phyloP scores from a whole-genome alignment of 2,888 invertebrate genomes.

The Stenodera caucasica region DNA sequence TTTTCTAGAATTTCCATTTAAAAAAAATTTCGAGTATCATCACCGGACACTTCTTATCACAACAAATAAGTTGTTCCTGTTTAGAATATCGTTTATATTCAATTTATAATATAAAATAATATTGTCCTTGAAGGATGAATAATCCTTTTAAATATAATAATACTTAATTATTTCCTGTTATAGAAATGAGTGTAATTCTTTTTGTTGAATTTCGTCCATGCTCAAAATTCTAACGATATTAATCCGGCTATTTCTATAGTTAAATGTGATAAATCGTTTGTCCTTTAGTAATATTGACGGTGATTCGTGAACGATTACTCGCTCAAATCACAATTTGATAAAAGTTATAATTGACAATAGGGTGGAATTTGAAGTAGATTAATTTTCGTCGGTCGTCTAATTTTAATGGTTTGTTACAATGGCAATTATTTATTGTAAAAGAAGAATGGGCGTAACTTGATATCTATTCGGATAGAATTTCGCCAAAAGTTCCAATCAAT shows the following conservation, averaged over 20 bases:
- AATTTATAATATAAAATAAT: conserved; percentile 21
- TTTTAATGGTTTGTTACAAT: background rate
- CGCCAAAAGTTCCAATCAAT: no score
- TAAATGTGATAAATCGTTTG: background rate
- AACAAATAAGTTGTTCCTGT: conserved; percentile 25
- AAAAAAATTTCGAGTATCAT: no score
- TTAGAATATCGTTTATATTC: conserved; percentile 24
- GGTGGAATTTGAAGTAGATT: conserved; percentile 7
- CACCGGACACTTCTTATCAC: conserved; percentile 10
- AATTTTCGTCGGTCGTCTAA: background rate
- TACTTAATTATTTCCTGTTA: background rate
- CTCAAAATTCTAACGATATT: no score
- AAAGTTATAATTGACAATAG: conserved; percentile 23
- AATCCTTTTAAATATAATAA: conserved; percentile 23
- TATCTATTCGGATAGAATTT: no score
- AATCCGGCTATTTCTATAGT: no score
- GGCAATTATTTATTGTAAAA: no score
- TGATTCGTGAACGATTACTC: conserved; percentile 15
- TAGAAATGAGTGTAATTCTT: no score
- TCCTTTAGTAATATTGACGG: background rate
- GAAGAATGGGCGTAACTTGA: background rate
- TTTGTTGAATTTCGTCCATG: no score
- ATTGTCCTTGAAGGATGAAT: conserved; percentile 21
- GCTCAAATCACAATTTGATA: conserved; percentile 19
- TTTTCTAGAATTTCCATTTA: no score